Conservation (phyloP, 1,140 invertebrate species). For the Wiebesia pumilae region DNA sequence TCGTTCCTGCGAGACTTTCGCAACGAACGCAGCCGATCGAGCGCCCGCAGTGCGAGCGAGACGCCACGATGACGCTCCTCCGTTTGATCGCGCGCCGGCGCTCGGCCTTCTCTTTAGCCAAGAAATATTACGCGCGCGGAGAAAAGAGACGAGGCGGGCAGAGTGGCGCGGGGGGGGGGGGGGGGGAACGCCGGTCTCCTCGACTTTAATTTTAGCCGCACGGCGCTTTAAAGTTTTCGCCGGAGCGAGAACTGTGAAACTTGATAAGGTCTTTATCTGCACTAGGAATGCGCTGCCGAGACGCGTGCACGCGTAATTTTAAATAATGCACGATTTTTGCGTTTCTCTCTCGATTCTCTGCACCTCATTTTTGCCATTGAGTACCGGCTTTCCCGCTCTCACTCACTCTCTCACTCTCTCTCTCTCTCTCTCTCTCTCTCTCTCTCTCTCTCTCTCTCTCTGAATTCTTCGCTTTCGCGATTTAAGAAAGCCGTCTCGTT, state of each 20-base stretch:
- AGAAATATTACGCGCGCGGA: background rate
- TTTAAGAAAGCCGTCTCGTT: too few relatives aligned
- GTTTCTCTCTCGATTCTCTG: background rate
- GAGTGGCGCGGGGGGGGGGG: background rate
- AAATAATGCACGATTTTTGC: background rate
- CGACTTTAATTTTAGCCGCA: slow-evolving; percentile 24
- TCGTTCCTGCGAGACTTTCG: background rate
- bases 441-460: background rate
- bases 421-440: slow-evolving; percentile 12
- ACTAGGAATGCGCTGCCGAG: background rate
- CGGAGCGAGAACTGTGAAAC: slow-evolving; percentile 31
- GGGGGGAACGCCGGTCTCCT: background rate
- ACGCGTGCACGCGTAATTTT: slow-evolving; percentile 3
- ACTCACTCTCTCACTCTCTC: slow-evolving; percentile 1
- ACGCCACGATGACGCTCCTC: background rate
- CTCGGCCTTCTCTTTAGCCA: background rate
- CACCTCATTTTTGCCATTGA: background rate
- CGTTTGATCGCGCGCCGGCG: background rate
- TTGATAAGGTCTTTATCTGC: slow-evolving; percentile 35
- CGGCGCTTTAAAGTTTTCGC: slow-evolving; percentile 17
- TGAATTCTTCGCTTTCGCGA: too few relatives aligned
- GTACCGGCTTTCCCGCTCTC: too few relatives aligned
- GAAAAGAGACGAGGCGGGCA: background rate
- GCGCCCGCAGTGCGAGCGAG: background rate
- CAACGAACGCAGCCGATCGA: background rate